Evolutionary conservation across 2,797 vertebrate genomes (phyloP).

Genomic region (Megaceryle alcyon): DNA sequence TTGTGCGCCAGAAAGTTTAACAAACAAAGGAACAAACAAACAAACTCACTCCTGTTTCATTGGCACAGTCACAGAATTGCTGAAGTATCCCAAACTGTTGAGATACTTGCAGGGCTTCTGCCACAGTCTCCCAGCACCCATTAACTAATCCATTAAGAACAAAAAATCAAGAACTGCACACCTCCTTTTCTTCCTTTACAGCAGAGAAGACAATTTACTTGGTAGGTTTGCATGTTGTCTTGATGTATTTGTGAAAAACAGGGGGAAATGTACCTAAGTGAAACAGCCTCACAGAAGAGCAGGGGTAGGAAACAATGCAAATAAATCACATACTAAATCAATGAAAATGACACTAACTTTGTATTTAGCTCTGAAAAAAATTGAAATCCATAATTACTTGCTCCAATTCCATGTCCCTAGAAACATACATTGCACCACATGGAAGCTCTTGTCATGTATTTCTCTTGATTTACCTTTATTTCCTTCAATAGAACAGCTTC

Average conservation of each 20-base stretch:
- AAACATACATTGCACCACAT: not conserved
- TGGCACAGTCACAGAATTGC: not conserved
- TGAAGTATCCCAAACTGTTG: not conserved
- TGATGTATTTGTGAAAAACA: not conserved
- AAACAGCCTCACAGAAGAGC: not conserved
- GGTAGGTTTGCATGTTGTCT: not conserved
- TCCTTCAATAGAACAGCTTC: not conserved
- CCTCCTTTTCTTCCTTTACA: not conserved
- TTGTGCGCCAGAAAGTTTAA: slow-evolving; percentile 40
- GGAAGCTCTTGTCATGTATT: not conserved
- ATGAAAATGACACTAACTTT: not conserved
- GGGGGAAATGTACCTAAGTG: not conserved
- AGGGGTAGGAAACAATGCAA: not conserved
- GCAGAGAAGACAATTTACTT: not conserved
- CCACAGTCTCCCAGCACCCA: not conserved
- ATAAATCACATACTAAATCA: not conserved
- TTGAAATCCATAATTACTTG: accelerated
- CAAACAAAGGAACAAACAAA: not conserved
- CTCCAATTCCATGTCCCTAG: not conserved
- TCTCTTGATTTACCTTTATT: not conserved
- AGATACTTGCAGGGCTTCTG: not conserved
- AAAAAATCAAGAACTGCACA: not conserved
- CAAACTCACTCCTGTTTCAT: not conserved
- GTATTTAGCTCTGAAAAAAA: not conserved
- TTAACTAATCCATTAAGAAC: not conserved